A percentile compares a stretch with the other conserved stretches of the same genome.
phyloP scores from a whole-genome alignment of 2,888 invertebrate species.

The Salpingus planirostris region DNA sequence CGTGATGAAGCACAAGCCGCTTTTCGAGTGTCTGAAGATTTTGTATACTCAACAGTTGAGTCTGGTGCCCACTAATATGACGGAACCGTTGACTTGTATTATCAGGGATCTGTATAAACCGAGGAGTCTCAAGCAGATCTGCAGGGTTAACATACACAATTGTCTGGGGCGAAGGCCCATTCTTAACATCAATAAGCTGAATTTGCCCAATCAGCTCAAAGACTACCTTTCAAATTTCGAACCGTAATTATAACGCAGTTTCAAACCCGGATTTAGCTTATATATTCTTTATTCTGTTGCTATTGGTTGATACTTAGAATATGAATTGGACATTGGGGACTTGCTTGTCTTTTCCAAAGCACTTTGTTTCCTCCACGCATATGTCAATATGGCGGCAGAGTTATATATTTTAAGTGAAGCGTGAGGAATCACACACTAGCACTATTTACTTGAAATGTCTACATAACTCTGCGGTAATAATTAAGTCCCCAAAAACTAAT shows the following conservation, averaged over 20 bases:
- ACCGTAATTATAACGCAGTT: constrained; percentile 36
- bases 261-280: too few species aligned
- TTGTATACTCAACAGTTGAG: constrained; percentile 55
- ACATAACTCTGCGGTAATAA: too few species aligned
- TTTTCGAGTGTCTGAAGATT: constrained; percentile 61
- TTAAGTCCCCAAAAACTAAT: too few species aligned
- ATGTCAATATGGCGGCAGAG: too few species aligned
- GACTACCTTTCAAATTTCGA: constrained; percentile 63
- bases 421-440: too few species aligned
- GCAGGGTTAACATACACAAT: constrained; percentile 60
- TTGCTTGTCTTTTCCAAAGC: too few species aligned
- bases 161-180: constrained; percentile 55
- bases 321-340: too few species aligned
- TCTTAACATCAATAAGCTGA: constrained; percentile 55
- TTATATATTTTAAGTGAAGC: too few species aligned
- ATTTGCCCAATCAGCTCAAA: constrained; percentile 57
- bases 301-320: too few species aligned
- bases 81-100: constrained; percentile 52
- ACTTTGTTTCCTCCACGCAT: too few species aligned
- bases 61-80: constrained; percentile 53
- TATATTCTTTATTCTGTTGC: constrained; percentile 4
- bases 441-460: too few species aligned
- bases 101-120: constrained; percentile 59
- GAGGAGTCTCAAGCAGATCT: constrained; percentile 61
- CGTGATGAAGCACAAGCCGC: constrained; percentile 58